Evolutionary conservation across 2,888 invertebrate species (phyloP).

Genomic region (Cheilosia scutellata): DNA sequence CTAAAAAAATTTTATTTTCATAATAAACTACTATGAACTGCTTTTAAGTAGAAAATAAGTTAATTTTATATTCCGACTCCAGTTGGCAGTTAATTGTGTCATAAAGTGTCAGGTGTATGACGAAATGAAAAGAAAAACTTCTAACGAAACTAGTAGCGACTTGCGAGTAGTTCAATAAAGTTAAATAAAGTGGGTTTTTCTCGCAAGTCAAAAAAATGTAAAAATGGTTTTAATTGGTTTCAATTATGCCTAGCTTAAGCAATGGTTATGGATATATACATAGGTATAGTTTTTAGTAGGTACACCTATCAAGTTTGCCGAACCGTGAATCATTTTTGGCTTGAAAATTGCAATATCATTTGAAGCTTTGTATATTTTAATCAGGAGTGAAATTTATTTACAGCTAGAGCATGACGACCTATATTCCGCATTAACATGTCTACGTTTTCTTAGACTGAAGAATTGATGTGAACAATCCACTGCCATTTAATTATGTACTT

Average conservation of each 20-base stretch:
- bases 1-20: constrained; percentile 11
- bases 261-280: not conserved
- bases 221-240: constrained; percentile 32
- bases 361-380: too few relatives aligned
- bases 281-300: too few relatives aligned
- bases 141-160: constrained; percentile 1
- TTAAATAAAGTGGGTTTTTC: constrained; percentile 15
- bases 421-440: too few relatives aligned
- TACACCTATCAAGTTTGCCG: not conserved
- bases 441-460: too few relatives aligned
- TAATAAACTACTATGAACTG: constrained; percentile 18
- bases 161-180: constrained; percentile 5
- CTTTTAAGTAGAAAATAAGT: constrained; percentile 4
- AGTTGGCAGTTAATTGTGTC: constrained; percentile 21
- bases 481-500: too few relatives aligned
- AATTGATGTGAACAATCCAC: too few relatives aligned
- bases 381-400: too few relatives aligned
- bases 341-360: too few relatives aligned
- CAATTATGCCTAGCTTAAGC: not conserved
- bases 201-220: not conserved
- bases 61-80: not conserved
- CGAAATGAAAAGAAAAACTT: constrained; percentile 15
- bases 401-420: too few relatives aligned
- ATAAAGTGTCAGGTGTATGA: constrained; percentile 24
- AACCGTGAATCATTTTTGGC: not conserved